A percentile compares a stretch with the other conserved stretches of the same genome.
These are phyloP conservation scores for Ceratitis capitata DNA, from an alignment of 1,140 invertebrate species.

Conservation along the genomic window DNA sequence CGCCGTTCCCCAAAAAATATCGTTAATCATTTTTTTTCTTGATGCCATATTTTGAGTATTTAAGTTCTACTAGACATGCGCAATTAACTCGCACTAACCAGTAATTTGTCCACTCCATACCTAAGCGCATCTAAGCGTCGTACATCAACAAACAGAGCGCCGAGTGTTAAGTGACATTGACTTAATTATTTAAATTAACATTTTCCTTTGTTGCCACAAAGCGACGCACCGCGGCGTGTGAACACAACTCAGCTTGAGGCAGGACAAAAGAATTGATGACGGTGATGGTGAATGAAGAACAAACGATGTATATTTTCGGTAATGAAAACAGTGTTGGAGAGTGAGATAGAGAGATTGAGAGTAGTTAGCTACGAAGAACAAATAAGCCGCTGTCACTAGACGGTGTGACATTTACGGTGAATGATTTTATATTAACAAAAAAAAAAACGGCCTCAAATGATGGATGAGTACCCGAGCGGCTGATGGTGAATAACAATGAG, in stretches of 20 bases:
- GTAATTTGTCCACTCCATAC: neutral
- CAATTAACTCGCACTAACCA: neutral
- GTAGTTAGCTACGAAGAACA: neutral
- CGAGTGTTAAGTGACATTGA: conserved; percentile 12
- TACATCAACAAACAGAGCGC: neutral
- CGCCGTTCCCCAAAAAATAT: too few species aligned
- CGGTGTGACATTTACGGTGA: neutral
- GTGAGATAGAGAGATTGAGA: neutral
- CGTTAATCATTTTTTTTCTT: too few species aligned
- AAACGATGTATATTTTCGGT: neutral
- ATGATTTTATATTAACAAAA: neutral
- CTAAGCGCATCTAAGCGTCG: neutral
- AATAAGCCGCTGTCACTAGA: neutral
- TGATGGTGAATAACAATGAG: neutral
- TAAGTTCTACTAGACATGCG: neutral
- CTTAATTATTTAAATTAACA: conserved; percentile 12
- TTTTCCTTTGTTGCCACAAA: neutral
- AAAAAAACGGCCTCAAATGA: neutral
- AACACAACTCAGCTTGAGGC: neutral
- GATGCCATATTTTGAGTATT: too few species aligned
- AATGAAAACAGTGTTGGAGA: neutral
- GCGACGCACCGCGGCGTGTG: neutral
- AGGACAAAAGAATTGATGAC: conserved; percentile 6
- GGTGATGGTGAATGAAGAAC: neutral
- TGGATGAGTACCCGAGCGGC: neutral